These are phyloP conservation scores for Octodon degus DNA, from an alignment of 2,113 vertebrate genomes.

Conservation along the genomic window DNA sequence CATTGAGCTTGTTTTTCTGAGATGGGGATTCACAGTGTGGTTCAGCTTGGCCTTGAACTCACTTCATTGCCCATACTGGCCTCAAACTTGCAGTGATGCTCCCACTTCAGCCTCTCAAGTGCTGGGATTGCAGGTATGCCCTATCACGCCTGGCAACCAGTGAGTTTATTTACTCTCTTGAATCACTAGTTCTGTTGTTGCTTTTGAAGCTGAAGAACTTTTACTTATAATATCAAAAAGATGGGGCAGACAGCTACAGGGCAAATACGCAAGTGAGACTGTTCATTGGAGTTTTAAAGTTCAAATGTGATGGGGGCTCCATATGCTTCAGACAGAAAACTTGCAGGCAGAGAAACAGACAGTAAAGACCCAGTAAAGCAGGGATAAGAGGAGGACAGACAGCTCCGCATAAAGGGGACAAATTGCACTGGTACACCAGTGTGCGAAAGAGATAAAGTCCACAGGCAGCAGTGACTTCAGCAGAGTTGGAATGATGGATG, in stretches of 20 bases:
- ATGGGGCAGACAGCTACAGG: neutral
- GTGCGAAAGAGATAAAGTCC: constrained; percentile 25
- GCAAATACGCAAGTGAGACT: neutral
- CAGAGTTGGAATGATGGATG: neutral
- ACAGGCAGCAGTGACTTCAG: constrained; percentile 19
- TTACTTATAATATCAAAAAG: neutral
- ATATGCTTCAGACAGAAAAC: neutral
- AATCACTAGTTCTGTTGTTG: neutral
- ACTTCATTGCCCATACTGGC: neutral
- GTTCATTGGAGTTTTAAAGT: neutral
- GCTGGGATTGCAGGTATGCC: neutral
- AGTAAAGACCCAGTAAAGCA: neutral
- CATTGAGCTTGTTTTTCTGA: neutral
- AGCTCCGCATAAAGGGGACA: neutral
- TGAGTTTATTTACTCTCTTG: neutral
- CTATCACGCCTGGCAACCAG: neutral
- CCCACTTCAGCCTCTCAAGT: neutral
- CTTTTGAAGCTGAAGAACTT: neutral
- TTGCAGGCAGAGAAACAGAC: neutral
- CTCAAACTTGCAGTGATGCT: neutral
- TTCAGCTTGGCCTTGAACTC: neutral
- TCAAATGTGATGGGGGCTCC: neutral
- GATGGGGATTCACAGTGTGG: neutral
- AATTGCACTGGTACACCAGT: neutral
- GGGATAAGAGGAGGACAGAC: neutral